Base-by-base conservation (phyloP, 2,888 invertebrate species). In the Tortrix viridana region DNA sequence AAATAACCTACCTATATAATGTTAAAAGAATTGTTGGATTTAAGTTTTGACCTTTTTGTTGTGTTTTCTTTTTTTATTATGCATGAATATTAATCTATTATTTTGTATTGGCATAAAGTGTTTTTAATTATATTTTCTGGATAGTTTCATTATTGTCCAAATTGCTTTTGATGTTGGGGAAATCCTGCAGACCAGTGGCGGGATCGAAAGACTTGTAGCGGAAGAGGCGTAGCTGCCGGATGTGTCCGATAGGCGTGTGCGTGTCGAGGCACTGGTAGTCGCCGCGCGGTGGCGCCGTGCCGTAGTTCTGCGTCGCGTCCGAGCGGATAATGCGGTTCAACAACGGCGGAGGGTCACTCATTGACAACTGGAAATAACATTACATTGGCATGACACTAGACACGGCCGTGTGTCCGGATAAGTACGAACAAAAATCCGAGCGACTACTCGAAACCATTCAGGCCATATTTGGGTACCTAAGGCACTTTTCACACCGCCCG, bases 231-330 rank as follows among this genome's bases (percentile, higher is more conserved):
- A 92, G 74, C 56, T 82, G 72, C 16, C 91, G 83, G 43, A 92
- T 90, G 68, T 91, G 91, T 0, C 79, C 83, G 20, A 92, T 91
- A 3, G 92, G 91, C 0, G 91, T 90, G 71, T 92, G 90, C 0
- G 88, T 88, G 70, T 92, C 92, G 32, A 92, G 77, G 56, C 86
- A 91, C 63, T 91, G 89, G 70, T 91, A 90, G 67, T 85, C 78
- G 1, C 91, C 92, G 23, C 77, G 81, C 0, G 91, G 90, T 1
- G 91, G 91, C 5, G 90, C 91, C 6, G 90, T 84, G 32, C 89
- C 83, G 62, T 88, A 81, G 71, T 88, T 92, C 61, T 91, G 90
- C 5, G 92, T 91, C 67, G 89, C 72, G 64, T 90, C 86, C 1
- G 92, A 92, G 5, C 88, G 81, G 66, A 92, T 90, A n/a, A 89